Evolutionary conservation across 2,113 vertebrate species (phyloP).

Genomic region (Neotoma lepida): DNA sequence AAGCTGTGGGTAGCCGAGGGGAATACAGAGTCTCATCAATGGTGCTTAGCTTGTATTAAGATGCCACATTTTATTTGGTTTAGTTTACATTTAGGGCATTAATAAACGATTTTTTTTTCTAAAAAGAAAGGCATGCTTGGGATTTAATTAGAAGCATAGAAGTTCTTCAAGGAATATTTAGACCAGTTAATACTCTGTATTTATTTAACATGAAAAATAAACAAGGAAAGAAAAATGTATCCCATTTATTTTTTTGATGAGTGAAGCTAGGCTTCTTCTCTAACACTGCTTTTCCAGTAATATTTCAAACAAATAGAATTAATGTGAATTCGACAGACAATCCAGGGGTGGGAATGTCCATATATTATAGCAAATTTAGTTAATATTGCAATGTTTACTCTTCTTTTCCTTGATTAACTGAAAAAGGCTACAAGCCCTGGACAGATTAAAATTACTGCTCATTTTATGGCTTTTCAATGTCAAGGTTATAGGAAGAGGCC

Average conservation of each 20-base stretch:
- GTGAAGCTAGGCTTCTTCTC: not conserved
- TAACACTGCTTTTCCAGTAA: constrained; percentile 27
- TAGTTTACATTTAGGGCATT: constrained; percentile 46
- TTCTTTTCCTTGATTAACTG: constrained; percentile 20
- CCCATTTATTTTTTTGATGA: constrained; percentile 33
- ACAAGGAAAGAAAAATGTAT: not conserved
- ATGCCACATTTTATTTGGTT: not conserved
- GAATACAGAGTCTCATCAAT: not conserved
- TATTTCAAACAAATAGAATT: constrained; percentile 13
- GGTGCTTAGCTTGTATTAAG: not conserved
- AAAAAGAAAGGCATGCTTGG: constrained; percentile 6
- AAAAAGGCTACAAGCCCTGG: not conserved
- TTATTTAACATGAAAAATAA: constrained; percentile 40
- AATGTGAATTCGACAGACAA: not conserved
- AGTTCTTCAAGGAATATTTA: constrained; percentile 32
- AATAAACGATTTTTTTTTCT: constrained; percentile 11
- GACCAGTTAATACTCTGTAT: constrained; percentile 11
- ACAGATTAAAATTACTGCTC: not conserved
- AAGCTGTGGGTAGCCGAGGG: not conserved
- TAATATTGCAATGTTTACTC: not conserved
- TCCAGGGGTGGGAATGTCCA: not conserved
- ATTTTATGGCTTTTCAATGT: not conserved
- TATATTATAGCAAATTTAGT: not conserved
- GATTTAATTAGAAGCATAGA: constrained; percentile 62
- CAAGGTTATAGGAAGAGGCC: not conserved